Evolutionary conservation across 2,888 invertebrate species (phyloP), one percentile per base, ranked within the genome.

Genomic region (Drosophila robusta): DNA sequence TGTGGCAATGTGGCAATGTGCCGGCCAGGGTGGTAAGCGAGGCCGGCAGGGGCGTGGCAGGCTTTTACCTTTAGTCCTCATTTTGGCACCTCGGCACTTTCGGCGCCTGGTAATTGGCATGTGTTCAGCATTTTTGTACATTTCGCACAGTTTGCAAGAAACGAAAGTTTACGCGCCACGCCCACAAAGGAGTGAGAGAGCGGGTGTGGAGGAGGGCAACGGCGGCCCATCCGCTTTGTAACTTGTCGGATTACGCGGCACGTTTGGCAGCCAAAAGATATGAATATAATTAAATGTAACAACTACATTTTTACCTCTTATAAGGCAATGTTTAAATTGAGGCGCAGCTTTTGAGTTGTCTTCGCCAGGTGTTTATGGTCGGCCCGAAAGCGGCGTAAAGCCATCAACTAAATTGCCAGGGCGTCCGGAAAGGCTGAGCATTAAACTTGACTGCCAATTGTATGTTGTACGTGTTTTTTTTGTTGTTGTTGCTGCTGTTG

Each of bases 101-200:
- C 38, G 68, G 67, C 54, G 58, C 64, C 69, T 71, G 81, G 84
- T 85, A 85, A 85, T 85, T 85, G 85, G 85, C 89, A 85, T 85
- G 87, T 87, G 85, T 85, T 85, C 85, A 85, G 88, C 83, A 86
- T 83, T 83, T 83, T 86, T 75, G 86, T 83, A 82, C 77, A 82
- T 66, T 83, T 83, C 87, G 83, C 89, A 80, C 80, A 68, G 80
- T 80, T 87, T 63, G 83, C 83, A 86, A 75, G 69, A 76, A 79
- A 60, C 61, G 70, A 44, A 72, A 73, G 45, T 62, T 72, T 57
- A 68, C 55, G 62, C 74, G 72, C 67, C 71, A 75, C 73, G 50
- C 65, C 65, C 65, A 65, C 44, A 26, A 68, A 36, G n/a, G 14
- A 7, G 14, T 8, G 38, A 16, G 26, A 8, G 26, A 0, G 9